phyloP scores from a whole-genome alignment of 2,888 invertebrate species.

The Augochlorella aurata region DNA sequence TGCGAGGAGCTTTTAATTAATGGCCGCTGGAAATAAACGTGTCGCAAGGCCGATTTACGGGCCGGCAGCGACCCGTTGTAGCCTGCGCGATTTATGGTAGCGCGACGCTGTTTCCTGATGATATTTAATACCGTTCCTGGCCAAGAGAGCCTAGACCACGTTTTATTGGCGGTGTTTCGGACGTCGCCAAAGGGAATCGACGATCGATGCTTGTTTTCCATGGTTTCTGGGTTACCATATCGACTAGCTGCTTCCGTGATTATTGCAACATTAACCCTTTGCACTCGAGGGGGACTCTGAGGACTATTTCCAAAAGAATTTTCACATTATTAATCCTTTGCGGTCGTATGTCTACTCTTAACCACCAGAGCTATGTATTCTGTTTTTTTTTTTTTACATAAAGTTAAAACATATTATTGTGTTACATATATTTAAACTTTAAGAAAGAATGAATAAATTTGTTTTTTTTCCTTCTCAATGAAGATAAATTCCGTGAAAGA shows the following conservation, averaged over 20 bases:
- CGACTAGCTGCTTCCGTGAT: not conserved
- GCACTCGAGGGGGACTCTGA: too few relatives aligned
- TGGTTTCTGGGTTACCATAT: not conserved
- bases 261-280: too few relatives aligned
- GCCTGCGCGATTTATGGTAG: conserved; percentile 63
- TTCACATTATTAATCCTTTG: too few relatives aligned
- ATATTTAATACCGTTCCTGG: conserved; percentile 63
- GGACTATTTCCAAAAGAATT: too few relatives aligned
- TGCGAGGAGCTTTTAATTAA: conserved; percentile 69
- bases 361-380: too few relatives aligned
- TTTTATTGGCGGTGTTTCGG: conserved; percentile 2
- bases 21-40: conserved; percentile 67
- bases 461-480: too few relatives aligned
- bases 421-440: too few relatives aligned
- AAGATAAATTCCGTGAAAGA: too few relatives aligned
- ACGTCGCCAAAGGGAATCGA: conserved; percentile 1
- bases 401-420: too few relatives aligned
- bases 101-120: conserved; percentile 63
- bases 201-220: not conserved
- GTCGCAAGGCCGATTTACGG: conserved; percentile 71
- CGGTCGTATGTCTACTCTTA: too few relatives aligned
- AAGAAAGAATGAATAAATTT: too few relatives aligned
- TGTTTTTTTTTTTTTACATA: too few relatives aligned
- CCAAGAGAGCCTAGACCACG: conserved; percentile 28
- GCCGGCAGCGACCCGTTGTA: conserved; percentile 52